These are phyloP conservation scores for Drosophila malerkotliana DNA, from an alignment of 1,140 invertebrate genomes.

Conservation along the genomic window DNA sequence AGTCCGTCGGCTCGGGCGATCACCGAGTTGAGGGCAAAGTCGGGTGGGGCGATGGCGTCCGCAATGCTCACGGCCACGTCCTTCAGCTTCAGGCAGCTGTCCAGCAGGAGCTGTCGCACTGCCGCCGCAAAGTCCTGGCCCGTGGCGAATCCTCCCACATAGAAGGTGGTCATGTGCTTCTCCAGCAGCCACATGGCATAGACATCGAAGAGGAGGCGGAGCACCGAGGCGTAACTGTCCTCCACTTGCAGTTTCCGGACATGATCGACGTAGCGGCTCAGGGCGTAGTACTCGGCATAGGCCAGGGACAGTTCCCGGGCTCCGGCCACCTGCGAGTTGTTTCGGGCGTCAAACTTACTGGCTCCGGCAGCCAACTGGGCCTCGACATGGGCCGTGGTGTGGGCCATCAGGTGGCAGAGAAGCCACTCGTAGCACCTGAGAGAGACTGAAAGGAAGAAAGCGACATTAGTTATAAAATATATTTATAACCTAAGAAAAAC, in stretches of 20 bases:
- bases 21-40: constrained; percentile 94
- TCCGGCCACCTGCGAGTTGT: constrained; percentile 92
- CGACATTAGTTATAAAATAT: too few species aligned
- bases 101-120: constrained; percentile 87
- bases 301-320: constrained; percentile 90
- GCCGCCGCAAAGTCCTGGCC: constrained; percentile 85
- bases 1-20: constrained; percentile 93
- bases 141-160: constrained; percentile 89
- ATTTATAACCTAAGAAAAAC: too few species aligned
- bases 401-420: constrained; percentile 90
- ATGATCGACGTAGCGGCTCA: constrained; percentile 86
- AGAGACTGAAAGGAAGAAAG: constrained; percentile 86
- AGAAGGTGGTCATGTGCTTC: constrained; percentile 90
- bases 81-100: constrained; percentile 89
- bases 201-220: constrained; percentile 88
- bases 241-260: constrained; percentile 84
- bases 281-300: constrained; percentile 89
- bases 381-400: constrained; percentile 88
- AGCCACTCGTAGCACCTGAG: constrained; percentile 92
- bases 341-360: constrained; percentile 90
- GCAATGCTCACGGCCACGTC: constrained; percentile 91
- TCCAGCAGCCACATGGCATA: constrained; percentile 90
- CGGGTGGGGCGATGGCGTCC: constrained; percentile 94
- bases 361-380: constrained; percentile 85
- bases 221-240: constrained; percentile 85